Evolutionary conservation across 64 coral and sea anemone species (phyloP).

Genomic region (Stichodactyla helianthus): DNA sequence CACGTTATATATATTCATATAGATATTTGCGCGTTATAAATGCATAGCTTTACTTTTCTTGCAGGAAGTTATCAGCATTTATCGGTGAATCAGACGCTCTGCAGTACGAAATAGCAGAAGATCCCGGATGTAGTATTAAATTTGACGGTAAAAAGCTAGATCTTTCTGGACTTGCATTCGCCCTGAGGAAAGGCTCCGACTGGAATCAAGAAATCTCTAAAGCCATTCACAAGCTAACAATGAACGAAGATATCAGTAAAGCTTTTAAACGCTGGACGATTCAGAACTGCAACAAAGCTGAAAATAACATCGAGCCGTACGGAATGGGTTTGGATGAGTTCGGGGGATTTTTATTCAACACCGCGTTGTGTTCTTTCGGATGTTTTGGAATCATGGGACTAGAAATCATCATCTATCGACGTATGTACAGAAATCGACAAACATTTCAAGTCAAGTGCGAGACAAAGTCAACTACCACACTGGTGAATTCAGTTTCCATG

Average conservation of each 20-base stretch:
- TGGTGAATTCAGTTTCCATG: neutral
- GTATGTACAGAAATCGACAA: conserved; percentile 39
- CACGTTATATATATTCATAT: too few relatives aligned
- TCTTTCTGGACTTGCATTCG: conserved; percentile 52
- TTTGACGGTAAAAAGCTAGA: conserved; percentile 47
- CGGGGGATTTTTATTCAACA: conserved; percentile 86
- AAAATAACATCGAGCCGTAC: conserved; percentile 39
- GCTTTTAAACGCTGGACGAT: conserved; percentile 68
- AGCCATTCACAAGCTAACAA: conserved; percentile 55
- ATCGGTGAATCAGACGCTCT: conserved; percentile 49
- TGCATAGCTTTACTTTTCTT: too few relatives aligned
- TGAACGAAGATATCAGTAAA: conserved; percentile 45
- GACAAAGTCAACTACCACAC: neutral
- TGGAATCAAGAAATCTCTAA: conserved; percentile 61
- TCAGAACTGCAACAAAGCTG: conserved; percentile 35
- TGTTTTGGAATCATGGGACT: conserved; percentile 65
- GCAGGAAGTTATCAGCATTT: conserved; percentile 35
- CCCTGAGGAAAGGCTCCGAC: conserved; percentile 54
- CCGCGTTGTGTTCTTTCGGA: conserved; percentile 62
- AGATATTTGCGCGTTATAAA: too few relatives aligned
- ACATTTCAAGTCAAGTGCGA: conserved; percentile 20
- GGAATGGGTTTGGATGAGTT: conserved; percentile 76
- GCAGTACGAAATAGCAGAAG: conserved; percentile 35
- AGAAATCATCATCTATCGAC: conserved; percentile 70
- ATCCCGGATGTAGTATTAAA: conserved; percentile 57